These are phyloP conservation scores for Heliconius melpomene DNA, from an alignment of 1,140 invertebrate species.

Conservation along the genomic window DNA sequence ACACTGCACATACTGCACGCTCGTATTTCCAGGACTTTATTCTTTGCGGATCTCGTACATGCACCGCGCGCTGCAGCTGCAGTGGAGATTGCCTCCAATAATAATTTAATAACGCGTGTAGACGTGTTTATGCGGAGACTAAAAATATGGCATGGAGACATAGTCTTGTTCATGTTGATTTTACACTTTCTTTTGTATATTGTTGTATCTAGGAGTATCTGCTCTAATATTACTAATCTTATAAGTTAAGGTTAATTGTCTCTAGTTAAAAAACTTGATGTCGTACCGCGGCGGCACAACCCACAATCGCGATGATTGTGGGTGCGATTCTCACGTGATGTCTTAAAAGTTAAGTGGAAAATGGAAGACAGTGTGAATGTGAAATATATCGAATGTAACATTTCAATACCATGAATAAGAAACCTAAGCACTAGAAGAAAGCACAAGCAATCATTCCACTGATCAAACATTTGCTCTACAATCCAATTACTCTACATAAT, in stretches of 20 bases:
- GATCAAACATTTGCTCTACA: constrained; percentile 50
- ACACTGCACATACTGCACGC: neutral
- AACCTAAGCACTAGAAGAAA: neutral
- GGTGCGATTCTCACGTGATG: too few species aligned
- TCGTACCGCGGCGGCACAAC: too few species aligned
- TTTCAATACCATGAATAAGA: neutral
- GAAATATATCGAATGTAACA: constrained; percentile 1
- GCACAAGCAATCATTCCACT: neutral
- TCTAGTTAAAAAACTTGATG: too few species aligned
- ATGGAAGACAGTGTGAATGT: neutral
- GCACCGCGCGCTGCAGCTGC: constrained; percentile 22
- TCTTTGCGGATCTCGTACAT: constrained; percentile 18
- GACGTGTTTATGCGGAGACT: constrained; percentile 31
- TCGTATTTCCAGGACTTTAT: constrained; percentile 29
- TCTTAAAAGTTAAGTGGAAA: too few species aligned
- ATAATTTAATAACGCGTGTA: constrained; percentile 41
- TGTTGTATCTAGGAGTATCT: neutral
- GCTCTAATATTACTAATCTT: neutral
- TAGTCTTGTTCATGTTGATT: constrained; percentile 7
- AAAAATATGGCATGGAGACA: constrained; percentile 1
- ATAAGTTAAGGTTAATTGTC: too few species aligned
- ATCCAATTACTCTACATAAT: constrained; percentile 49
- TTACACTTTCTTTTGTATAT: neutral
- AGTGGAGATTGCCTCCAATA: constrained; percentile 37
- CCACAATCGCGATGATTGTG: too few species aligned